phyloP scores from a whole-genome alignment of 2,113 vertebrate genomes.

The Arenaria interpres region DNA sequence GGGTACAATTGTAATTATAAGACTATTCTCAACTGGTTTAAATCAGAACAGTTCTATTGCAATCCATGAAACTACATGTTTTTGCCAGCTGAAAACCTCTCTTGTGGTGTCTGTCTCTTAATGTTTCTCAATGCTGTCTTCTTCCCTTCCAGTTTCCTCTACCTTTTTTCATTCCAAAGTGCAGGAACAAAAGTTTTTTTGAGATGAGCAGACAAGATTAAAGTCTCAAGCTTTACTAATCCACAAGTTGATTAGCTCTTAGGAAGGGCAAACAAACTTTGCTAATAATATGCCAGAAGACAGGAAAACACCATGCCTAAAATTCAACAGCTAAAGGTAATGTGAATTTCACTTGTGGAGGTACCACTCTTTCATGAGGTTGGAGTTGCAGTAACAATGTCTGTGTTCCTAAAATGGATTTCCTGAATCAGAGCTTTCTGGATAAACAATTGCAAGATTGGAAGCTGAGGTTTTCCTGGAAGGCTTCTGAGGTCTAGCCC shows the following conservation, averaged over 20 bases:
- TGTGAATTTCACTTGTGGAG: not conserved
- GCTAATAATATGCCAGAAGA: not conserved
- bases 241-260: not conserved
- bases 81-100: not conserved
- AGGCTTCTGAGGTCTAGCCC: not conserved
- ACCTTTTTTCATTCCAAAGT: not conserved
- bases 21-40: not conserved
- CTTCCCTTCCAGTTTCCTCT: not conserved
- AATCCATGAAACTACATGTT: not conserved
- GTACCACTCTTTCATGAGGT: not conserved
- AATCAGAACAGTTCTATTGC: not conserved
- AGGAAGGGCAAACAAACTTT: not conserved
- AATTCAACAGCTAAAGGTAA: not conserved
- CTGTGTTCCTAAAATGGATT: not conserved
- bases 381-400: not conserved
- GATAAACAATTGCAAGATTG: not conserved
- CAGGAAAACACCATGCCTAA: not conserved
- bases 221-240: conserved; percentile 4
- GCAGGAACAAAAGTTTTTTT: not conserved
- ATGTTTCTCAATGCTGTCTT: not conserved
- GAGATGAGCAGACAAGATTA: not conserved
- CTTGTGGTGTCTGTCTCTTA: not conserved
- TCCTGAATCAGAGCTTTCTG: not conserved
- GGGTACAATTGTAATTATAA: not conserved
- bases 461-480: not conserved